A percentile compares a stretch with the other conserved stretches of the same genome.
Evolutionary conservation across 2,113 vertebrate genomes (phyloP).

Genomic region (Sorex fumeus): DNA sequence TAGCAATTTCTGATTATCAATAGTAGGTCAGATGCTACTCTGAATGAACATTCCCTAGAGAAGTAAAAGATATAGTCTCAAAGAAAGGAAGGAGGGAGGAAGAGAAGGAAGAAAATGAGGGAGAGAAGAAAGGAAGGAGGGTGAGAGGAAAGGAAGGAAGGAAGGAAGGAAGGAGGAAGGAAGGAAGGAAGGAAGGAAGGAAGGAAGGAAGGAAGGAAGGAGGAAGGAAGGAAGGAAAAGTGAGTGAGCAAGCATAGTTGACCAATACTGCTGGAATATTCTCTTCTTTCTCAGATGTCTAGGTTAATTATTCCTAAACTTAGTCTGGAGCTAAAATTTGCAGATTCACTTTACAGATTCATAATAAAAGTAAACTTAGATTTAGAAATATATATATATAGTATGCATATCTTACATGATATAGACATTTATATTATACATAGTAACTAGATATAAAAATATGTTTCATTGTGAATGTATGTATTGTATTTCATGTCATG

Average conservation of each 20-base stretch:
- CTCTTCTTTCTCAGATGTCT: neutral
- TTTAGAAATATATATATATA: neutral
- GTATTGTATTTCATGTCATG: neutral
- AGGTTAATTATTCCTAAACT: conserved; percentile 6
- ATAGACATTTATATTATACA: neutral
- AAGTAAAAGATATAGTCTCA: neutral
- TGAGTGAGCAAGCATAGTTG: neutral
- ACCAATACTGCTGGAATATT: neutral
- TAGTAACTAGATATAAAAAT: neutral
- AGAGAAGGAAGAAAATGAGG: no score
- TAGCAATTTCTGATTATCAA: neutral
- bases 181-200: no score
- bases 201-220: neutral
- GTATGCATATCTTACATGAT: neutral
- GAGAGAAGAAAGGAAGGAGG: no score
- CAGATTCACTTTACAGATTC: neutral
- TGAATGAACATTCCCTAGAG: neutral
- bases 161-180: no score
- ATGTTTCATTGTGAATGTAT: neutral
- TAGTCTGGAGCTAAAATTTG: neutral
- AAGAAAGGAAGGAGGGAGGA: no score
- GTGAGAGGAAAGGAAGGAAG: no score
- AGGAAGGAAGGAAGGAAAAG: no score
- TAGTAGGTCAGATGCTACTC: neutral
- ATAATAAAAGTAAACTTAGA: neutral